phyloP scores from a whole-genome alignment of 2,797 vertebrate species.

The Potorous gilbertii region DNA sequence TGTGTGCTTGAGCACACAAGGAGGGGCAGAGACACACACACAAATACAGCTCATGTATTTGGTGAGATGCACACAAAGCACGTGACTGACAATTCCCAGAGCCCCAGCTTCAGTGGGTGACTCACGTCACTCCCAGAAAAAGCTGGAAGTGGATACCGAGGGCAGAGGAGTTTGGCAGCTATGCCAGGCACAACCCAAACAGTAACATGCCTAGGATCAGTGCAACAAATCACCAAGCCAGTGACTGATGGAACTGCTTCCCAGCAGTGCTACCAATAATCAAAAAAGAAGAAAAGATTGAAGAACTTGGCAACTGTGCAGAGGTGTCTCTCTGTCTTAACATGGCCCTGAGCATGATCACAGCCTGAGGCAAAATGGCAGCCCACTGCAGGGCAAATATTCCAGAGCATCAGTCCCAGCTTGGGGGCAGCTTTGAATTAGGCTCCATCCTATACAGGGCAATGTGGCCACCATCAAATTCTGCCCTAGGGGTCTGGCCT shows the following conservation, averaged over 20 bases:
- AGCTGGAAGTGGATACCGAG: constrained; percentile 32
- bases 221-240: constrained; percentile 61
- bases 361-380: constrained; percentile 56
- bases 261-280: constrained; percentile 78
- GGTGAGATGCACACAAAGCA: constrained; percentile 45
- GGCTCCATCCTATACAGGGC: constrained; percentile 74
- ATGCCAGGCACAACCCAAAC: constrained; percentile 56
- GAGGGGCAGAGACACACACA: too few relatives aligned
- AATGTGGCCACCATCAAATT: constrained; percentile 79
- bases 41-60: not conserved
- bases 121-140: constrained; percentile 53
- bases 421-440: constrained; percentile 77
- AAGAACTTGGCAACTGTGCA: constrained; percentile 76
- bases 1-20: too few relatives aligned
- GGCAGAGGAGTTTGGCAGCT: constrained; percentile 52
- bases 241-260: constrained; percentile 79
- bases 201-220: constrained; percentile 47
- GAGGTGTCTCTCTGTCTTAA: constrained; percentile 78
- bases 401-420: constrained; percentile 79
- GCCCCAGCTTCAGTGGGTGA: constrained; percentile 32
- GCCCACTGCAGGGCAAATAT: constrained; percentile 77
- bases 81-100: constrained; percentile 33
- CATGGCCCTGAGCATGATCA: constrained; percentile 55
- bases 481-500: constrained; percentile 81
- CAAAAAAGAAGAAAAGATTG: constrained; percentile 70